A percentile compares a stretch with the other conserved stretches of the same genome.
Evolutionary conservation across 2,888 invertebrate species (phyloP).

Genomic region (Drosophila rubida): DNA sequence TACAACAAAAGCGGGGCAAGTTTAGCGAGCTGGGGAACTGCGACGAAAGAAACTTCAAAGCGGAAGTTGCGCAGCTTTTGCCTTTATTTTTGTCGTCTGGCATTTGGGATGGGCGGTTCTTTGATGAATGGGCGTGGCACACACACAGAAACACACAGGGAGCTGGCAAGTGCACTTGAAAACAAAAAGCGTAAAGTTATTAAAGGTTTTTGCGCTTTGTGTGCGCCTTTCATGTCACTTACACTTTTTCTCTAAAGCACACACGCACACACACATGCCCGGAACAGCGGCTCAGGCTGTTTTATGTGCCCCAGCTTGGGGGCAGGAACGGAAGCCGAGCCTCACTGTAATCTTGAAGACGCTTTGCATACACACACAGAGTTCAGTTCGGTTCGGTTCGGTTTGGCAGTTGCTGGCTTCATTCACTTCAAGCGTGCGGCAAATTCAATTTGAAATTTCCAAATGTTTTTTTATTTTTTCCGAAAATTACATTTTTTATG

Average conservation of each 20-base stretch:
- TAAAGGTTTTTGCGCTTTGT: slow-evolving; percentile 76
- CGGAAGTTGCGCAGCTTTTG: slow-evolving; percentile 42
- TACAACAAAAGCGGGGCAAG: neutral
- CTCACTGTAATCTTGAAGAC: slow-evolving; percentile 35
- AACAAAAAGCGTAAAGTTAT: slow-evolving; percentile 79
- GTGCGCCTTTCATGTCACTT: slow-evolving; percentile 75
- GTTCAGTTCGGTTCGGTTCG: neutral
- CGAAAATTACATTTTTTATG: slow-evolving; percentile 77
- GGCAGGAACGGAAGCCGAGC: neutral
- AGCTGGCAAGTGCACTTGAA: slow-evolving; percentile 70
- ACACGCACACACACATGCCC: slow-evolving; percentile 31
- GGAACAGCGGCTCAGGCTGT: slow-evolving; percentile 8
- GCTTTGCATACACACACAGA: slow-evolving; percentile 46
- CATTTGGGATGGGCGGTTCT: slow-evolving; percentile 2
- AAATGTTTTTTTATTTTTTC: slow-evolving; percentile 66
- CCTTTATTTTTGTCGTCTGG: slow-evolving; percentile 30
- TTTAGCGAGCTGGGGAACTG: slow-evolving; percentile 1
- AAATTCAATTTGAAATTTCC: slow-evolving; percentile 79
- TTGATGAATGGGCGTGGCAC: slow-evolving; percentile 44
- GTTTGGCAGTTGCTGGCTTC: slow-evolving; percentile 2
- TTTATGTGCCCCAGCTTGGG: slow-evolving; percentile 3
- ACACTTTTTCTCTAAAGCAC: slow-evolving; percentile 55
- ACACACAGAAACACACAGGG: slow-evolving; percentile 3
- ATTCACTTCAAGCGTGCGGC: slow-evolving; percentile 69
- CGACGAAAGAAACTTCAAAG: slow-evolving; percentile 28